Evolutionary conservation across 2,113 vertebrate species (phyloP), one percentile per base, ranked within the genome.

Genomic region (Pionites leucogaster): DNA sequence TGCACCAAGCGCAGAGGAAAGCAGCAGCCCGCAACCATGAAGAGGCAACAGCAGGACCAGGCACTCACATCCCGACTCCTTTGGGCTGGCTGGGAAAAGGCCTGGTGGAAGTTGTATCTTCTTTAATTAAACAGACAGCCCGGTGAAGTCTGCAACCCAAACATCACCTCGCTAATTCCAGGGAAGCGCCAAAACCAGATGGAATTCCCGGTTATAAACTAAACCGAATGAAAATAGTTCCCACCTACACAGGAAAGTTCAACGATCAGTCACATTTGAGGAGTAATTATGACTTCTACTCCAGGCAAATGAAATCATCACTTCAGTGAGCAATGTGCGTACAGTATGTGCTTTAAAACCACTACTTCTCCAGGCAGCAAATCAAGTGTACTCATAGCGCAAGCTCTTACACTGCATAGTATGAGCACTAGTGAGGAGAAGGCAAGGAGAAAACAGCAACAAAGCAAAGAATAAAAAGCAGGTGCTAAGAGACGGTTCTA

Each of bases 331-430:
- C 25, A 75, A 53, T 5, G 6, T 82, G 47, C 23, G 46, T 47
- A 19, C 13, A 59, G 17, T 8, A 35, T 4, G 12, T 13, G 33
- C 19, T 76, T 79, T 39, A 18, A 76, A 80, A 92, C 55, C 18
- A 44, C n/a, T 42, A 20, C 29, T 53, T 59, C n/a, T 33, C 3
- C 39, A 76, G 23, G 49, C 15, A 60, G 25, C 1, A 1, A 87
- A 29, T 17, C 17, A 67, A 78, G 12, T 6, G 42, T 19, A 78
- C 33, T 70, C 16, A 12, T 50, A 62, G 31, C 1, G 2, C 9
- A 62, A 7, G 13, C 1, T 65, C 60, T 69, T 31, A 53, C 17
- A 11, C 12, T 69, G 25, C 23, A 46, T 1, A 0, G 7, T 39
- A 69, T 50, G 15, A 84, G 10, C 23, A 29, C 19, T n/a, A 64